Base-by-base conservation (phyloP, 2,113 vertebrate genomes). In the Indri indri region DNA sequence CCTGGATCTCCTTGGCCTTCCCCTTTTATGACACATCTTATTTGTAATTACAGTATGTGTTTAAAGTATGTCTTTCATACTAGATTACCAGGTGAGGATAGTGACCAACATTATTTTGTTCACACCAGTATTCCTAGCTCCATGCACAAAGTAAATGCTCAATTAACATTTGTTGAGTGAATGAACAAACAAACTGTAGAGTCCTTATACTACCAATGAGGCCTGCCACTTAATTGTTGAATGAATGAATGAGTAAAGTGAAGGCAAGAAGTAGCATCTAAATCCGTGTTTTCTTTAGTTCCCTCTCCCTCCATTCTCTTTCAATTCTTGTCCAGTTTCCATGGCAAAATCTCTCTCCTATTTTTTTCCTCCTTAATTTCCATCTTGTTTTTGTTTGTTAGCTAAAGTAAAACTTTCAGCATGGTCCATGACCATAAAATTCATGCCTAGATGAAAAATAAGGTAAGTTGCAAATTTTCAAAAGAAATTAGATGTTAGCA, bases 381-480 rank as follows among this genome's bases (percentile, higher is more conserved):
- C n/a, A 30, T 81, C 70, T 74, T n/a, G n/a, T 91, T 84, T 94
- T 71, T 27, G 30, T 95, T 95, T 92, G 34, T 89, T 91, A 80
- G 76, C 34, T 92, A 89, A 88, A 85, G n/a, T 73, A 91, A 93
- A 97, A 95, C 25, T 37, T 95, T 82, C 84, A 91, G 57, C 74
- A 93, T 17, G 57, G 66, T 20, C 77, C 30, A 40, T 79, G 52
- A 66, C 47, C 74, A 70, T 86, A 89, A 94, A 96, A 88, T 37
- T 63, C 7, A 27, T 70, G 37, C 68, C 34, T 83, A 59, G 8
- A 87, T 83, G 6, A 84, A 92, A 97, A 91, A 45, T 47, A 40
- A 94, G 73, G 77, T 47, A 94, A 94, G 17, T 91, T 91, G 40
- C 14, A 82, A 57, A n/a, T 83, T 83, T 92, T 86, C 37, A 88